phyloP scores from a whole-genome alignment of 2,113 vertebrate species.

The Cairina moschata region DNA sequence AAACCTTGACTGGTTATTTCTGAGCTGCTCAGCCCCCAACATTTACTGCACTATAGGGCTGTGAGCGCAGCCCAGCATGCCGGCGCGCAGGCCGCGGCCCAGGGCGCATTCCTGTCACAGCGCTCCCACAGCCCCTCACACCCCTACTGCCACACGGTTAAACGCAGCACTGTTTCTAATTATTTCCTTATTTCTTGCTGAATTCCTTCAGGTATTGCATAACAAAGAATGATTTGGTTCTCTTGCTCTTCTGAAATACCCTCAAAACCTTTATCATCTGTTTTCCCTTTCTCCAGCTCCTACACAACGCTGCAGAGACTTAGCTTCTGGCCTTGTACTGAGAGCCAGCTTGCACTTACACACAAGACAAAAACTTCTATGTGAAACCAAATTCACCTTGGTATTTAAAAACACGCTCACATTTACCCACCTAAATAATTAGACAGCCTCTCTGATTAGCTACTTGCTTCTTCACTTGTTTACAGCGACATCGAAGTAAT shows the following conservation, averaged over 20 bases:
- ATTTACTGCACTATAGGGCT: not conserved
- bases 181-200: not conserved
- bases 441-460: not conserved
- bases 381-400: not conserved
- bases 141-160: not conserved
- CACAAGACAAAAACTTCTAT: not conserved
- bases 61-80: not conserved
- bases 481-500: not conserved
- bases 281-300: not conserved
- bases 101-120: not conserved
- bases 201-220: not conserved
- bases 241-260: not conserved
- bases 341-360: not conserved
- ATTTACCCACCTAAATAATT: not conserved
- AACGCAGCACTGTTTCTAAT: not conserved
- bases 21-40: not conserved
- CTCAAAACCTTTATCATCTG: not conserved
- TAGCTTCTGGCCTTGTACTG: not conserved
- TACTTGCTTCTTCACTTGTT: not conserved
- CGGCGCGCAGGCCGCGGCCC: not conserved
- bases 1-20: not conserved
- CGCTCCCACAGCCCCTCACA: fast-evolving
- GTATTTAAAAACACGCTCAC: not conserved
- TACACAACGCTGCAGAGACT: not conserved
- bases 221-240: not conserved